Evolutionary conservation across 2,113 vertebrate species (phyloP), one percentile per base, ranked within the genome.

Genomic region (Cygnus buccinator): DNA sequence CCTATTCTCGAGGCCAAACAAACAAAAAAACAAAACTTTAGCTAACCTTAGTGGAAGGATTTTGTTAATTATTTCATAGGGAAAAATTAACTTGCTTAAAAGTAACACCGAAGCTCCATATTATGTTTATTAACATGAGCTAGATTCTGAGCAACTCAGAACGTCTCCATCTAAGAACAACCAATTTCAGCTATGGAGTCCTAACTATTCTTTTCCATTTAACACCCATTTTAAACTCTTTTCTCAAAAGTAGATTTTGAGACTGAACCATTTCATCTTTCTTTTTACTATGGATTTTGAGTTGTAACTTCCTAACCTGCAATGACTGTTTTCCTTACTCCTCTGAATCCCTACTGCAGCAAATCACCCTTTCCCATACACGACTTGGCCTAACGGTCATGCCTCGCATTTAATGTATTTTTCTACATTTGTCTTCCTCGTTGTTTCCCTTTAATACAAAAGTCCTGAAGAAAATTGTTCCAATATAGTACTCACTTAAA

Each of bases 241-340:
- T n/a, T 37, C 48, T 48, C 41, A 74, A 58, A 43, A 15, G 13
- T 33, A 67, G 3, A 29, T 13, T 13, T 28, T 29, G 66, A 75
- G 26, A 19, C 18, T 10, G 31, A 87, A 77, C 1, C 2, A 29
- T 8, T 73, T 63, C 0, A 35, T 26, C 48, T 74, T 59, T 33
- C 28, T 20, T 0, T 29, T 80, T 22, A 46, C 20, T 28, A 3
- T 1, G 4, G 22, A 26, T 26, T 81, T 89, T 50, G 46, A 82
- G 5, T 2, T 62, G 3, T 5, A 70, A 59, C 31, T 80, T 83
- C 33, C 68, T 50, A 67, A 84, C 3, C 17, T 35, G n/a, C 2
- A 0, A 9, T 10, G 43, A 44, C 20, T 2, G 2, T 4, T 3
- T 37, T 18, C 12, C 61, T 46, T 11, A 46, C 16, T 48, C 20